Conservation (phyloP, 2,113 vertebrate species). For the Crotalus viridis region DNA sequence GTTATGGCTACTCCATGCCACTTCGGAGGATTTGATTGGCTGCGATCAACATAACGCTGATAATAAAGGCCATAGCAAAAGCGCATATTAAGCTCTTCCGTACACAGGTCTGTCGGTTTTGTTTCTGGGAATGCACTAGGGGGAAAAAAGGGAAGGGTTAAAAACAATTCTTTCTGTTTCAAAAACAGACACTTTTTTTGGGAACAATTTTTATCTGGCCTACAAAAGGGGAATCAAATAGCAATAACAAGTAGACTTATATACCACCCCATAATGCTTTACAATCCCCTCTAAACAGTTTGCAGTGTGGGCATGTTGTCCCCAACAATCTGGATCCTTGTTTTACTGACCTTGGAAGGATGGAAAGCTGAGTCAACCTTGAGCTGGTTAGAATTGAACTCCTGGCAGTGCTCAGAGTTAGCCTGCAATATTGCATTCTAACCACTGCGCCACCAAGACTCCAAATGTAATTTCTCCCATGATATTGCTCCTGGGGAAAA, state of each 20-base stretch:
- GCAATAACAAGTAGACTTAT: background rate
- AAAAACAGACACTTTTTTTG: background rate
- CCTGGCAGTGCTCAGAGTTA: background rate
- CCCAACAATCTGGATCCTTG: background rate
- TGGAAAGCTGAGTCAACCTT: background rate
- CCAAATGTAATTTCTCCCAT: background rate
- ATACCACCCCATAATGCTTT: background rate
- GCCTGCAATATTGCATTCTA: background rate
- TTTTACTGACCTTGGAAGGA: background rate
- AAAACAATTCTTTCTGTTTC: background rate
- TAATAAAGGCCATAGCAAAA: constrained; percentile 99
- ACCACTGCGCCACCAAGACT: background rate
- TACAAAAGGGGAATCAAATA: background rate
- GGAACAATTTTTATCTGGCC: background rate
- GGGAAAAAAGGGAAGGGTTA: accelerated
- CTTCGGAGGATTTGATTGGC: constrained; percentile 99
- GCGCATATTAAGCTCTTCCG: constrained; percentile 99
- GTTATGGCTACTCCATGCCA: constrained; percentile 92
- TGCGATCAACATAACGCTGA: constrained; percentile 98
- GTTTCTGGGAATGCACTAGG: constrained; percentile 94
- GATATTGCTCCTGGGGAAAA: background rate
- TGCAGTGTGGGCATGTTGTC: background rate
- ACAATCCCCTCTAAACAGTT: background rate
- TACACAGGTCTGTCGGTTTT: constrained; percentile 97
- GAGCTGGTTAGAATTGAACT: background rate